These are phyloP conservation scores for Bradysia coprophila DNA, from an alignment of 1,140 invertebrate genomes.

Conservation along the genomic window DNA sequence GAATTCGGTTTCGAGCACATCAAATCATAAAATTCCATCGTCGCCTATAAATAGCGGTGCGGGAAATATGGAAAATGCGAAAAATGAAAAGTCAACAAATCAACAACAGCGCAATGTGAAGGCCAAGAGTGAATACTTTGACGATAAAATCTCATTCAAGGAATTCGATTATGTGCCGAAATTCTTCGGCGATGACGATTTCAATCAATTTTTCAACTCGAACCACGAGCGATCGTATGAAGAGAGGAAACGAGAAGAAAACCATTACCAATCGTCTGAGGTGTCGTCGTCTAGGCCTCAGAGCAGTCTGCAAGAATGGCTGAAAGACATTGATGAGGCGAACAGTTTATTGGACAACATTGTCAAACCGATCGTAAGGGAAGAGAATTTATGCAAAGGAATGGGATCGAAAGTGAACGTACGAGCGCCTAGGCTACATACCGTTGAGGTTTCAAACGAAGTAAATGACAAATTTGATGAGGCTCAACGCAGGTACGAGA, in stretches of 20 bases:
- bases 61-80: background rate
- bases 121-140: background rate
- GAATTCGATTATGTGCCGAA: conserved; percentile 1
- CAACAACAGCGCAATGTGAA: background rate
- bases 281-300: background rate
- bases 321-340: background rate
- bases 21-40: background rate
- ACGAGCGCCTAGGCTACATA: background rate
- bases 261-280: background rate
- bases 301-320: background rate
- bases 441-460: background rate
- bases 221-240: background rate
- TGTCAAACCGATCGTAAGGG: background rate
- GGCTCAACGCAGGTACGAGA: background rate
- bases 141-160: background rate
- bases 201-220: background rate
- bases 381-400: background rate
- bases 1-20: background rate
- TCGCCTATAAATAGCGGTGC: background rate
- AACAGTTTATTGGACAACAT: background rate
- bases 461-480: background rate
- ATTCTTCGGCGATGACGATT: background rate
- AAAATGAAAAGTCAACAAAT: too few species aligned
- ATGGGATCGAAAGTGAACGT: background rate
- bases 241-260: background rate